Evolutionary conservation across 2,888 invertebrate species (phyloP).

Genomic region (Cataglyphis cursor): DNA sequence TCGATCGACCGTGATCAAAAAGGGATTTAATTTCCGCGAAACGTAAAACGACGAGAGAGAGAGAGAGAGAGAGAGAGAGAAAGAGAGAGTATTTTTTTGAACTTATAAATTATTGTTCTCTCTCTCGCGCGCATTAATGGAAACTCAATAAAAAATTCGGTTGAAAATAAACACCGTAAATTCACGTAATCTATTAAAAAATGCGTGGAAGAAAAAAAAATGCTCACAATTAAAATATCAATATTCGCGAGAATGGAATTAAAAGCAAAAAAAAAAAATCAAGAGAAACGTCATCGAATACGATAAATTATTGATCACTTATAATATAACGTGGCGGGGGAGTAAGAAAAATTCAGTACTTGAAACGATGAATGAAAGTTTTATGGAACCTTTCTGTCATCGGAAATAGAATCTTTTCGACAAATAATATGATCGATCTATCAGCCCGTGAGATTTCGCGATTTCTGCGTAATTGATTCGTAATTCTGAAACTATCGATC

Average conservation of each 20-base stretch:
- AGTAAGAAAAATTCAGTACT: slow-evolving; percentile 47
- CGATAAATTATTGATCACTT: slow-evolving; percentile 44
- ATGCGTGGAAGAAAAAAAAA: background rate
- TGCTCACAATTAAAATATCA: slow-evolving; percentile 31
- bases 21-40: slow-evolving; percentile 40
- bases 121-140: background rate
- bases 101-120: background rate
- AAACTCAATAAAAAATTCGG: background rate
- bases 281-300: slow-evolving; percentile 14
- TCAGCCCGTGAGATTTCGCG: slow-evolving; percentile 62
- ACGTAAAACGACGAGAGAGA: background rate
- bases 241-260: slow-evolving; percentile 6
- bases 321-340: slow-evolving; percentile 15
- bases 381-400: slow-evolving; percentile 38
- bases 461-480: slow-evolving; percentile 51
- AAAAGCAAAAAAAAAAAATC: slow-evolving; percentile 22
- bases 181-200: background rate
- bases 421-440: slow-evolving; percentile 60
- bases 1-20: slow-evolving; percentile 32
- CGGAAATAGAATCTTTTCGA: slow-evolving; percentile 28
- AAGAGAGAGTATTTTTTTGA: background rate
- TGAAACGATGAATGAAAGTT: slow-evolving; percentile 35
- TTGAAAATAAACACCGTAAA: background rate
- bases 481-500: slow-evolving; percentile 25
- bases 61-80: too few species aligned